Evolutionary conservation across 2,888 invertebrate genomes (phyloP), one percentile per base, ranked within the genome.

Genomic region (Himalopsyche kuldschensis): DNA sequence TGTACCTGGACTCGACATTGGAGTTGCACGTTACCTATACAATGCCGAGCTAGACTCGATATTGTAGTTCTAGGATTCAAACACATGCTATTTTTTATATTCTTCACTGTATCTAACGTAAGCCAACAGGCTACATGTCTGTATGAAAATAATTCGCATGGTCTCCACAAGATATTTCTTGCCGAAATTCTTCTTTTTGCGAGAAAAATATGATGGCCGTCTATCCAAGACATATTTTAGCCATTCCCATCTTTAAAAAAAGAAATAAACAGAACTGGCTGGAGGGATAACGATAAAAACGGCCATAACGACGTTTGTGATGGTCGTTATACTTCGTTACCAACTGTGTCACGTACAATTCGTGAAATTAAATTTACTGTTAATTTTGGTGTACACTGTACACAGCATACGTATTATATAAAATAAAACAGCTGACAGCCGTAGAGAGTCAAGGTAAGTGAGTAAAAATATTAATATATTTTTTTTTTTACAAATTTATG

Each of bases 281-380:
- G 20, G 75, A 47, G 46, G 79, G 47, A 55, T 79, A 35, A 41
- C 82, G 78, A 82, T 78, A 82, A 82, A 82, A 82, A 78, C 55
- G 83, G 76, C 55, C 69, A 20, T 75, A 83, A 83, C 46, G 82
- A 82, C 82, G 27, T n/a, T 30, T 35, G 55, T 20, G 63, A 35
- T 35, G 80, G 55, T 75, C 82, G 82, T 79, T 82, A 79, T 35
- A 41, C 78, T 78, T 82, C 82, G 82, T 82, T 82, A 82, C 80
- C 80, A 35, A 27, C 75, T 63, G 31, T 24, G 20, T 63, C 80
- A 80, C 80, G 80, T 80, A 80, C 80, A 48, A 55, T 55, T 77
- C 55, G 55, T 30, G 32, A 55, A 78, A 82, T 82, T 82, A 77
- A 80, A 80, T 80, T 80, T 69, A 69, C 69, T 69, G 80, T 80